Evolutionary conservation across 2,888 invertebrate genomes (phyloP), one percentile per base, ranked within the genome.

Genomic region (Encarsia formosa): DNA sequence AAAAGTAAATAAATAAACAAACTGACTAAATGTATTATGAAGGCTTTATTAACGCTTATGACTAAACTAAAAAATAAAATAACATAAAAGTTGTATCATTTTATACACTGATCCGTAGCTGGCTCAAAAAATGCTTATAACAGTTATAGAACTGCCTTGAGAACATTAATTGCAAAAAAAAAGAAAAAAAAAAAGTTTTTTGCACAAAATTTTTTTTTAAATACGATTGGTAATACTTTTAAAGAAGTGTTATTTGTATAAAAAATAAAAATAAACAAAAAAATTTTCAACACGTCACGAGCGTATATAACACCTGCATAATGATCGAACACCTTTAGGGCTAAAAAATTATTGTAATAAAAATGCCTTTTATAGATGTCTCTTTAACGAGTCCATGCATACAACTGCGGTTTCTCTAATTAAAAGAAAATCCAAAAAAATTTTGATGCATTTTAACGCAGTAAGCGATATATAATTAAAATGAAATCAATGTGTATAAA

Each of bases 31-130:
- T 38, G 19, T 48, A 53, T 53, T 53, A 53, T 56, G 56, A 20
- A 56, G 50, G 52, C 51, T 56, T 53, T 56, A 53, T 56, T 45
- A 50, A 53, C 53, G 53, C 53, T 56, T 52, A 50, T 53, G 56
- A 53, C 52, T 56, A 31, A 40, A 41, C n/a, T n/a, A 49, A 44
- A 37, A 11, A 22, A 22, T 48, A 35, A 39, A 29, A 43, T n/a
- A n/a, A n/a, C n/a, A n/a, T n/a, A n/a, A n/a, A n/a, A n/a, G n/a
- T n/a, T n/a, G n/a, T n/a, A n/a, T 46, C 22, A 41, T 52, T 52
- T 49, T 42, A 42, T 52, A 46, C 39, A 51, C 24, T 40, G 20
- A 52, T 52, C 32, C 19, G 26, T 46, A 46, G 47, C 50, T 50
- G 40, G 47, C 44, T 50, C 15, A 49, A 43, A 35, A 43, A 50